Evolutionary conservation across 1,140 invertebrate genomes (phyloP).

Genomic region (Rhyacophila brunnea): DNA sequence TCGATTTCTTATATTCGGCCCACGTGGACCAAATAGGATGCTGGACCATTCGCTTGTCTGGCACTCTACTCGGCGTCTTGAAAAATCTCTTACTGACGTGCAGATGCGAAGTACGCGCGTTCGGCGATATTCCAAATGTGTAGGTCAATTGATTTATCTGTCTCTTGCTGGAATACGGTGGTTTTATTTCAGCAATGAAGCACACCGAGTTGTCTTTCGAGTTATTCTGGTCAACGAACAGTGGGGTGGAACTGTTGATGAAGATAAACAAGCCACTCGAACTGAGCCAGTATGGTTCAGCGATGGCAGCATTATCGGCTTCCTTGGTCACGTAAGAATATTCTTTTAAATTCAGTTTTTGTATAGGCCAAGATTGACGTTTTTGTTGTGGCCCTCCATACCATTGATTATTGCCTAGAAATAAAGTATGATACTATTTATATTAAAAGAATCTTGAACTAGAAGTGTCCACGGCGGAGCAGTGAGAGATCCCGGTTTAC

Average conservation of each 20-base stretch:
- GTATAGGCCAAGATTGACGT: conserved; percentile 67
- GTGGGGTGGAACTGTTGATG: conserved; percentile 61
- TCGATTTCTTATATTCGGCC: conserved; percentile 69
- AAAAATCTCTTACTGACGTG: conserved; percentile 59
- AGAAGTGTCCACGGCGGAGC: too few species aligned
- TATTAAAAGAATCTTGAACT: too few species aligned
- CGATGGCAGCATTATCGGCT: conserved; percentile 61
- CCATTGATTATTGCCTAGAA: conserved; percentile 48
- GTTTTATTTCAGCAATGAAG: conserved; percentile 56
- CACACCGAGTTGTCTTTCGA: conserved; percentile 58
- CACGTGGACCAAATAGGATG: conserved; percentile 88
- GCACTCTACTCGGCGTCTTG: conserved; percentile 62
- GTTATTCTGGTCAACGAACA: conserved; percentile 73
- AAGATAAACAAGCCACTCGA: conserved; percentile 65
- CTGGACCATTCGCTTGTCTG: conserved; percentile 69
- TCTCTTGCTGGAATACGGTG: conserved; percentile 53
- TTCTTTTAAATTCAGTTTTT: conserved; percentile 57
- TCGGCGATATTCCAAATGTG: conserved; percentile 56
- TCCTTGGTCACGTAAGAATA: conserved; percentile 65
- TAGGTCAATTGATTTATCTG: conserved; percentile 58
- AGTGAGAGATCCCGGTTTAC: too few species aligned
- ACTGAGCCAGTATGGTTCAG: conserved; percentile 76
- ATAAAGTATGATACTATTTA: neutral
- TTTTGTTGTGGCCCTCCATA: conserved; percentile 61
- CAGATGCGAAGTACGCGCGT: conserved; percentile 63